phyloP scores from a whole-genome alignment of 2,113 vertebrate genomes.

The Arvicanthis niloticus region DNA sequence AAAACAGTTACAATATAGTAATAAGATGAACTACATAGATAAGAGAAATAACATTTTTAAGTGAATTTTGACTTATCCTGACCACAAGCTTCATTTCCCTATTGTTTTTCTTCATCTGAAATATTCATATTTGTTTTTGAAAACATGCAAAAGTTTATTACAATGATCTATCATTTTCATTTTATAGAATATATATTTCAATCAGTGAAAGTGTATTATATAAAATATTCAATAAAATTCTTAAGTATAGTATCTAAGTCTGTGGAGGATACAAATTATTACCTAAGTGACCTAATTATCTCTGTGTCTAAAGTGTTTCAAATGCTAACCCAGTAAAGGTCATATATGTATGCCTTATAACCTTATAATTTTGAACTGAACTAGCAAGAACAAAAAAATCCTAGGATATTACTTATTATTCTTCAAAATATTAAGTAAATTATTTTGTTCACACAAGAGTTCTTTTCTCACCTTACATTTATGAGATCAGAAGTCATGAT shows the following conservation, averaged over 20 bases:
- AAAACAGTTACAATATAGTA: background rate
- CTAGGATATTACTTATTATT: background rate
- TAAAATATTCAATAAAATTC: background rate
- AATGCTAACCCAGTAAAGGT: background rate
- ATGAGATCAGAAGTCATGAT: background rate
- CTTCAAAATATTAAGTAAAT: background rate
- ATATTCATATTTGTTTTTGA: slow-evolving; percentile 49
- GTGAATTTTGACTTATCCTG: background rate
- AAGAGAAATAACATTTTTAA: slow-evolving; percentile 5
- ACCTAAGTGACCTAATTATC: background rate
- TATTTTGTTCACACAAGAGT: background rate
- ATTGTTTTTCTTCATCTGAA: background rate
- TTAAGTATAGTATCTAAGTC: background rate
- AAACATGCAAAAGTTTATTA: slow-evolving; percentile 15
- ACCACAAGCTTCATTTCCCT: slow-evolving; percentile 46
- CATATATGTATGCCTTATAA: background rate
- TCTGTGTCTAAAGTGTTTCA: background rate
- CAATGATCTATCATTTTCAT: slow-evolving; percentile 20
- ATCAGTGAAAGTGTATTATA: slow-evolving; percentile 4
- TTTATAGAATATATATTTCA: background rate
- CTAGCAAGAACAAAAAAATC: background rate
- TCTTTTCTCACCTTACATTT: background rate
- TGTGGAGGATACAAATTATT: background rate
- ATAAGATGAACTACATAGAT: background rate
- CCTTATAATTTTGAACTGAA: background rate